Percentiles rank a stretch among this genome's conserved stretches.
These are phyloP conservation scores for Atrina japonica DNA, from an alignment of 2,888 invertebrate genomes.

Conservation along the genomic window DNA sequence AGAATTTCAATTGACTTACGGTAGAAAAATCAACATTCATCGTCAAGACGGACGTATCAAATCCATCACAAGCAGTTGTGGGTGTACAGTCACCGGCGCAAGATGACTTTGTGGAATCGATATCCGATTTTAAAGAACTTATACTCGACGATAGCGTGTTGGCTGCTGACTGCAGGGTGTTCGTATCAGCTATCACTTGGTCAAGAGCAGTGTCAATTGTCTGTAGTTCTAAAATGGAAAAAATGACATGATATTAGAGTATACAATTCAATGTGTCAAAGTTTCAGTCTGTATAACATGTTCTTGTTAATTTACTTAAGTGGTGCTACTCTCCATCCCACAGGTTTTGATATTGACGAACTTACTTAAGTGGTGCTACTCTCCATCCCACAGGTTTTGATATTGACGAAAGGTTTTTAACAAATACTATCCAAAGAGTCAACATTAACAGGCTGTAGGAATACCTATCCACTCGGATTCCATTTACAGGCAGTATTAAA, in stretches of 20 bases:
- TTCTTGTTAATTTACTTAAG: slow-evolving; percentile 3
- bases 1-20: too few relatives aligned
- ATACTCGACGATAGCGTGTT: slow-evolving; percentile 48
- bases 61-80: slow-evolving; percentile 50
- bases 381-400: too few relatives aligned
- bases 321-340: too few relatives aligned
- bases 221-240: slow-evolving; percentile 37
- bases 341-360: too few relatives aligned
- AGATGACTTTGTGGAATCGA: slow-evolving; percentile 49
- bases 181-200: slow-evolving; percentile 48
- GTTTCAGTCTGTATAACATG: background rate
- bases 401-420: too few relatives aligned
- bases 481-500: too few relatives aligned
- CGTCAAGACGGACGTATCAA: slow-evolving; percentile 48
- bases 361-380: too few relatives aligned
- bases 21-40: slow-evolving; percentile 53
- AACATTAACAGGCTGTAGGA: too few relatives aligned
- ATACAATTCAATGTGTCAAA: background rate
- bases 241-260: background rate
- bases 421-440: too few relatives aligned
- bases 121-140: slow-evolving; percentile 45
- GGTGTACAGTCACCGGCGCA: slow-evolving; percentile 51
- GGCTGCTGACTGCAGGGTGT: slow-evolving; percentile 45
- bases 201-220: slow-evolving; percentile 53
- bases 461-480: too few relatives aligned